Evolutionary conservation across 1,140 invertebrate genomes (phyloP), one percentile per base, ranked within the genome.

Genomic region (Papilio xuthus): DNA sequence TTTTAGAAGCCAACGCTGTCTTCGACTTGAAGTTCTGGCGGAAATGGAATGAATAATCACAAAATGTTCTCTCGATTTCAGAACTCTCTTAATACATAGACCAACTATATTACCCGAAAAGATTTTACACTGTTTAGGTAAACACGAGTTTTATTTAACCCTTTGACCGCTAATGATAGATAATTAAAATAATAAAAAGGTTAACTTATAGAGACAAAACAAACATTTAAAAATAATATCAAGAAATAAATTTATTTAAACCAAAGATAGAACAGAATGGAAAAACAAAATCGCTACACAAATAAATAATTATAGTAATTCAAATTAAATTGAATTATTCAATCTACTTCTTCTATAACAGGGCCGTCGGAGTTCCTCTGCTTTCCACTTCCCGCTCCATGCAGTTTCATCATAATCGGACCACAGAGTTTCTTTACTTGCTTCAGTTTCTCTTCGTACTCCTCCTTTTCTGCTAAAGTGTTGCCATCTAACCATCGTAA

Each of bases 391-490:
- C 83, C 79, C n/a, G 37, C 78, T 0, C 82, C 82, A 26, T 97
- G 96, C 20, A 97, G 85, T 87, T 97, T 97, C 77, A 95, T 95
- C 96, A 98, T 97, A 56, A 97, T 94, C 0, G 97, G 96, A 23
- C 94, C 90, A 83, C 96, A 97, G 18, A 96, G 93, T 53, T 91
- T 92, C 84, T 96, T 96, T 12, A 97, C 84, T 74, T 97, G 96
- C 82, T 97, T 96, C 28, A 97, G 88, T 81, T 96, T 96, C 83
- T 97, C 94, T 74, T 97, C 97, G 87, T 96, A 98, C 85, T 98
- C 97, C 7, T 97, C 97, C 85, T 97, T 97, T 80, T 97, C 97
- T 1, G 97, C 97, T 37, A 97, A 86, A 26, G 96, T 92, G 82
- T 96, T 96, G n/a, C 86, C 83, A 78, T 96, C 95, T 67, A 96